phyloP scores from a whole-genome alignment of 2,888 invertebrate species.

The Hecatera dysodea region DNA sequence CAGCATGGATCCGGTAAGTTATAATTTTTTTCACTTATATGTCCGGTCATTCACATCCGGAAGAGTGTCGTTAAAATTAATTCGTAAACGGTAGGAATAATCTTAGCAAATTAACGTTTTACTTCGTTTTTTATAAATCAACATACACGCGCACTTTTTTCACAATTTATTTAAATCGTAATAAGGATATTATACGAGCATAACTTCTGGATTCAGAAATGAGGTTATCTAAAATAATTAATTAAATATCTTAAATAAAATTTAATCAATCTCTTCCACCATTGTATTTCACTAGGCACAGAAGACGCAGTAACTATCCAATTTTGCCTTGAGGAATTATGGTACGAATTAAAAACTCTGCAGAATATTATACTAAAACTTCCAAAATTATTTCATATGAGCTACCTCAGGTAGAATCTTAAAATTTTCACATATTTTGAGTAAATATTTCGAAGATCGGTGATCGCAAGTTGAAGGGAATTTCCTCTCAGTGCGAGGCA shows the following conservation, averaged over 20 bases:
- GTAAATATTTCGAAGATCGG: background rate
- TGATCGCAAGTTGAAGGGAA: background rate
- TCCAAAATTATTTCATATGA: background rate
- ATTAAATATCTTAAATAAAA: too few relatives aligned
- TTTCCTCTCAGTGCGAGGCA: background rate
- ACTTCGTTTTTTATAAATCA: background rate
- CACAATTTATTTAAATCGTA: background rate
- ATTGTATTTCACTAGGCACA: background rate
- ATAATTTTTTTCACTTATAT: constrained; percentile 6
- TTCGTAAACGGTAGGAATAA: background rate
- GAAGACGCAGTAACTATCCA: background rate
- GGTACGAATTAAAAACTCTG: background rate
- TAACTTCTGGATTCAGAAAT: too few relatives aligned
- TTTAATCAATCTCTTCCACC: too few relatives aligned
- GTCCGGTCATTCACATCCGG: background rate
- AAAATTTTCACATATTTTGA: background rate
- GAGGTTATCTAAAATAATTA: too few relatives aligned
- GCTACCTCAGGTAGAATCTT: background rate
- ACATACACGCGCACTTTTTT: background rate
- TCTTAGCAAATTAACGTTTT: background rate
- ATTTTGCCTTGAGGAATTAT: background rate
- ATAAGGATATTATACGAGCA: too few relatives aligned
- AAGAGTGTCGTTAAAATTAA: background rate
- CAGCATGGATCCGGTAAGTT: constrained; percentile 80
- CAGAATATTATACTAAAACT: background rate